Evolutionary conservation across 2,113 vertebrate genomes (phyloP).

Genomic region (Clupea harengus): DNA sequence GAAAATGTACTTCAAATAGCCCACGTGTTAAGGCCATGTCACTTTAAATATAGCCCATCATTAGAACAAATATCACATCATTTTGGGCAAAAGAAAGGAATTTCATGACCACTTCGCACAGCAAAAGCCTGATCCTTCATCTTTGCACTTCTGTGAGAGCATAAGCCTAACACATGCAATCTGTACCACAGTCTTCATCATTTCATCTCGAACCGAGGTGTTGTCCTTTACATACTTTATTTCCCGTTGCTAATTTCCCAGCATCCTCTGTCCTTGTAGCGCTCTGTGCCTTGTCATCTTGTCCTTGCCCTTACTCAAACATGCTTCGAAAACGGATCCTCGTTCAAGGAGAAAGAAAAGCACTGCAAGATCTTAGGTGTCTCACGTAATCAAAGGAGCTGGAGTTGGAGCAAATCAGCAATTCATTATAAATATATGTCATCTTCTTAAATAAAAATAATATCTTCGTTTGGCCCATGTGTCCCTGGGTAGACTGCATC

Average conservation of each 20-base stretch:
- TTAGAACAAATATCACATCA: not conserved
- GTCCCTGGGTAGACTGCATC: constrained; percentile 67
- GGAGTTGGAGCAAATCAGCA: constrained; percentile 42
- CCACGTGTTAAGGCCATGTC: constrained; percentile 31
- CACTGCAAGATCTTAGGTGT: not conserved
- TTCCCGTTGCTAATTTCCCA: constrained; percentile 34
- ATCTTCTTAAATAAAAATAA: constrained; percentile 70
- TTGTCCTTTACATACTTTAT: constrained; percentile 23
- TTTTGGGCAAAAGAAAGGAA: constrained; percentile 23
- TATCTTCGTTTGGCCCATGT: constrained; percentile 66
- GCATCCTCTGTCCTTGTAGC: constrained; percentile 20
- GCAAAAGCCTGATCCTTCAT: constrained; percentile 23
- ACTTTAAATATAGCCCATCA: constrained; percentile 9
- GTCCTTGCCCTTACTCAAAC: constrained; percentile 32
- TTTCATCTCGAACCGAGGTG: constrained; percentile 7
- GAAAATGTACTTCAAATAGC: not conserved
- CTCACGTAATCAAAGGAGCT: constrained; percentile 39
- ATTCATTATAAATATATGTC: constrained; percentile 79
- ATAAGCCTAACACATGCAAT: constrained; percentile 66
- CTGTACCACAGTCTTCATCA: constrained; percentile 74
- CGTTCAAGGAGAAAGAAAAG: constrained; percentile 9
- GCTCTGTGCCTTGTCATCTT: constrained; percentile 40
- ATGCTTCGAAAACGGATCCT: constrained; percentile 30
- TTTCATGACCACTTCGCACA: constrained; percentile 29
- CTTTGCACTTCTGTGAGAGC: constrained; percentile 33